These are phyloP conservation scores for Bombus balteatus DNA, from an alignment of 1,140 invertebrate genomes.

Conservation along the genomic window DNA sequence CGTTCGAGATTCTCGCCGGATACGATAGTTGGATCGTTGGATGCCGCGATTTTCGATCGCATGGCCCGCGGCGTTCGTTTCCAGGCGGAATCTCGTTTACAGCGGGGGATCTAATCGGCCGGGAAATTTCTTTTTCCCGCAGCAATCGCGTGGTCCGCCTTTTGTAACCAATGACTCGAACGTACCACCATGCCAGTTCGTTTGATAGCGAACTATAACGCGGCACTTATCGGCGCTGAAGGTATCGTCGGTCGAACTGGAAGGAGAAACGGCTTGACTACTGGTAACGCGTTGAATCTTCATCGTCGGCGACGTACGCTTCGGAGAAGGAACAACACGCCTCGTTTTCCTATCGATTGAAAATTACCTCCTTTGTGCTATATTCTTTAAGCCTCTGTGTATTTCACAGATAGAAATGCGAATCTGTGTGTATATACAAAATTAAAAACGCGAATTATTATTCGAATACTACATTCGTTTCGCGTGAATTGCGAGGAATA, in stretches of 20 bases:
- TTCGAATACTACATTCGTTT: too few relatives aligned
- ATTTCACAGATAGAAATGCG: too few relatives aligned
- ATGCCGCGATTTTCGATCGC: constrained; percentile 35
- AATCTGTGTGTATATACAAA: too few relatives aligned
- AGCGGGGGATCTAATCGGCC: constrained; percentile 71
- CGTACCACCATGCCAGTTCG: constrained; percentile 13
- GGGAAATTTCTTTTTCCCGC: constrained; percentile 72
- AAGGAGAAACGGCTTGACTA: constrained; percentile 38
- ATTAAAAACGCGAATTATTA: too few relatives aligned
- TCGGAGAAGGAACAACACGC: constrained; percentile 2
- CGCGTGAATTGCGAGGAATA: too few relatives aligned
- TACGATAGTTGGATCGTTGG: not conserved
- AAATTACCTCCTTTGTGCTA: constrained; percentile 1
- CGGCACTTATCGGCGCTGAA: constrained; percentile 57
- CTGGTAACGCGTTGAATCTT: constrained; percentile 42
- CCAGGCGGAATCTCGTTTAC: constrained; percentile 68
- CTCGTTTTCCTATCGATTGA: constrained; percentile 10
- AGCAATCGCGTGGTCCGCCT: constrained; percentile 48
- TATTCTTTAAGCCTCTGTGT: too few relatives aligned
- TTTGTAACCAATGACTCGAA: constrained; percentile 34
- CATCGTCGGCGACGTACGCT: constrained; percentile 18
- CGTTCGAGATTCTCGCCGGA: not conserved
- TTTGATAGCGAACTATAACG: constrained; percentile 46
- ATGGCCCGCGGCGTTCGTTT: constrained; percentile 42
- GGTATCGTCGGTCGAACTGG: constrained; percentile 63